Evolutionary conservation across 2,113 vertebrate species (phyloP).

Genomic region (Cromileptes altivelis): DNA sequence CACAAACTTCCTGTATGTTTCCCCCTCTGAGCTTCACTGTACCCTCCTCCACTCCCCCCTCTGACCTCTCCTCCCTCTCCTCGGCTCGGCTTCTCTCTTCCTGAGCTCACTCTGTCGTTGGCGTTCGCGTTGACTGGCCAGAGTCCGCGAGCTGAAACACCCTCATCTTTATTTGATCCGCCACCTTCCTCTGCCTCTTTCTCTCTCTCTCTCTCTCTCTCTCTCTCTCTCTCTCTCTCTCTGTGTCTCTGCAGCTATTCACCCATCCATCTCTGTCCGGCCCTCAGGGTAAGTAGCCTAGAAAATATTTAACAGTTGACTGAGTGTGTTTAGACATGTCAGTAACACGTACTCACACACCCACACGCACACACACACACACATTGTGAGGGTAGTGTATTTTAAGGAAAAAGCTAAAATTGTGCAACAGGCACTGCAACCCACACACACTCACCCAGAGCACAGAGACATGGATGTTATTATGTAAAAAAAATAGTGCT

Average conservation of each 20-base stretch:
- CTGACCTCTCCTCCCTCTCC: constrained; percentile 66
- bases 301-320: constrained; percentile 71
- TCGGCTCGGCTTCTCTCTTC: constrained; percentile 62
- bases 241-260: constrained; percentile 35
- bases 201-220: constrained; percentile 1
- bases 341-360: constrained; percentile 20
- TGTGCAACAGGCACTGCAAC: constrained; percentile 23
- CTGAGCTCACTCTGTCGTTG: constrained; percentile 84
- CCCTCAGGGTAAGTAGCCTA: constrained; percentile 82
- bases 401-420: constrained; percentile 27
- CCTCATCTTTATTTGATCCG: constrained; percentile 54
- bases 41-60: constrained; percentile 67
- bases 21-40: constrained; percentile 42
- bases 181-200: constrained; percentile 32
- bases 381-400: constrained; percentile 27
- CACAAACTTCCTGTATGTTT: constrained; percentile 56
- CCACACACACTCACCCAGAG: constrained; percentile 11
- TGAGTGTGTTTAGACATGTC: constrained; percentile 60
- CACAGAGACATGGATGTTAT: not conserved
- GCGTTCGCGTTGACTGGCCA: constrained; percentile 92
- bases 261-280: constrained; percentile 59
- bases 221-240: constrained; percentile 24
- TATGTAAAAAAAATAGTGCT: not conserved
- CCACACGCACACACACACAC: constrained; percentile 24
- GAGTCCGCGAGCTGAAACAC: constrained; percentile 89